Conservation (phyloP, 1,140 invertebrate genomes). For the Panagrolaimus sp. region DNA sequence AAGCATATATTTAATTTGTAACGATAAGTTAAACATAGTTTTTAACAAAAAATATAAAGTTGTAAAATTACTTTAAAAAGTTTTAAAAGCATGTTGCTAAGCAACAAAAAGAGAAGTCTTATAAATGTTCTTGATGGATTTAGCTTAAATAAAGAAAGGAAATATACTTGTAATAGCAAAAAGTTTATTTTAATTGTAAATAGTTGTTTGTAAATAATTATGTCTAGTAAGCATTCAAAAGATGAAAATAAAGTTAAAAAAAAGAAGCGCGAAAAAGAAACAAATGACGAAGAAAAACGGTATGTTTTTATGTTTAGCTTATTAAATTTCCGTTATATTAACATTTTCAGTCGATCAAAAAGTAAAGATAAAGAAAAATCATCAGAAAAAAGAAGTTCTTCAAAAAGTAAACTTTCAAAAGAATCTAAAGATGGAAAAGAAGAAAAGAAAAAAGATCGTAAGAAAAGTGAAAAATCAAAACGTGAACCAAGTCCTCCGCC, state of each 20-base stretch:
- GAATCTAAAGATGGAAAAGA: conserved; percentile 5
- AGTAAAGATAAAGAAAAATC: neutral
- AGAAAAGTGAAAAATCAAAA: neutral
- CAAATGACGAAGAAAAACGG: no score
- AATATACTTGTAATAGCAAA: no score
- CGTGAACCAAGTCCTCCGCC: neutral
- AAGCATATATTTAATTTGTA: no score
- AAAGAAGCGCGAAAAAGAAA: neutral
- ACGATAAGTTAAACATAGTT: no score
- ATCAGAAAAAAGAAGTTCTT: neutral
- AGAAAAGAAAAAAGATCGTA: neutral
- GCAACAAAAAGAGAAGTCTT: no score
- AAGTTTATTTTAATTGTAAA: no score
- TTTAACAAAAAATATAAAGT: neutral
- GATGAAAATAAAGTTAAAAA: conserved; percentile 2
- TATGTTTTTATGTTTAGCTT: neutral
- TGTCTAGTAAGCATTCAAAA: conserved; percentile 3
- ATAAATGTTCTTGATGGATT: no score
- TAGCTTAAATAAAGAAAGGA: no score
- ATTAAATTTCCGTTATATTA: neutral
- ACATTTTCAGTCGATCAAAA: neutral
- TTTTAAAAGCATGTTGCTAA: no score
- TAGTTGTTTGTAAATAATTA: neutral
- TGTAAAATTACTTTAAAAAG: neutral
- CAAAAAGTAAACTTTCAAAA: conserved; percentile 2